Percentiles rank a stretch among this genome's conserved stretches.
Conservation (phyloP, 1,140 invertebrate genomes). For the Coenobita brevimanus region DNA sequence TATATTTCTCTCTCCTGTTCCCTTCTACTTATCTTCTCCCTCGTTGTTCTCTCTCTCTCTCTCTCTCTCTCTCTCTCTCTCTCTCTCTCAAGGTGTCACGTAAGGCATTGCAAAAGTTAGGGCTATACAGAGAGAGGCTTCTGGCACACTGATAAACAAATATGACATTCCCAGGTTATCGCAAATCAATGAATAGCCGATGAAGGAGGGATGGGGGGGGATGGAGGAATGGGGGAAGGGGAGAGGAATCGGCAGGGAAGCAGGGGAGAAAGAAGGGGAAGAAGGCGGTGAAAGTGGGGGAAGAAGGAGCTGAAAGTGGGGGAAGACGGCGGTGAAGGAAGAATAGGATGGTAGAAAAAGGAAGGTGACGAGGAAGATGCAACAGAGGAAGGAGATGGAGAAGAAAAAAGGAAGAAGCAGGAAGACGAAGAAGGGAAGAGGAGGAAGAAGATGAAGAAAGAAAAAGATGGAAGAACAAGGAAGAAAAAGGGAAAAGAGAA, state of each 20-base stretch:
- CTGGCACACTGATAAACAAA: slow-evolving; percentile 21
- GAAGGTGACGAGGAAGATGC: background rate
- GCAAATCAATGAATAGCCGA: slow-evolving; percentile 28
- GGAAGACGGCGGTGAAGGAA: background rate
- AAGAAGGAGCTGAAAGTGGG: background rate
- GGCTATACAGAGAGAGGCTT: background rate
- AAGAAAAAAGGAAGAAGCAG: background rate
- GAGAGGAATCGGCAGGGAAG: background rate
- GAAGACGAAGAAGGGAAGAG: background rate
- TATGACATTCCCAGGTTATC: slow-evolving; percentile 6
- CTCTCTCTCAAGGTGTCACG: background rate
- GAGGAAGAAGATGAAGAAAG: background rate
- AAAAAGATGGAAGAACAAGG: background rate
- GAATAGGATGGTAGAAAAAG: background rate
- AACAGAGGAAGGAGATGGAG: background rate
- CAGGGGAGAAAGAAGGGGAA: background rate
- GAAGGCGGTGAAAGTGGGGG: background rate
- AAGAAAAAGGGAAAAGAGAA: no score
- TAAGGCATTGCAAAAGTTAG: background rate
- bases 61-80: background rate
- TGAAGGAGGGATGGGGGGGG: background rate
- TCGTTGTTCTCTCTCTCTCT: background rate
- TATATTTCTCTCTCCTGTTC: no score
- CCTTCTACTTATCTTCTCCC: no score
- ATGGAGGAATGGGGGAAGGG: background rate